Evolutionary conservation across 2,113 vertebrate genomes (phyloP), one percentile per base, ranked within the genome.

Genomic region (Corynorhinus townsendii): DNA sequence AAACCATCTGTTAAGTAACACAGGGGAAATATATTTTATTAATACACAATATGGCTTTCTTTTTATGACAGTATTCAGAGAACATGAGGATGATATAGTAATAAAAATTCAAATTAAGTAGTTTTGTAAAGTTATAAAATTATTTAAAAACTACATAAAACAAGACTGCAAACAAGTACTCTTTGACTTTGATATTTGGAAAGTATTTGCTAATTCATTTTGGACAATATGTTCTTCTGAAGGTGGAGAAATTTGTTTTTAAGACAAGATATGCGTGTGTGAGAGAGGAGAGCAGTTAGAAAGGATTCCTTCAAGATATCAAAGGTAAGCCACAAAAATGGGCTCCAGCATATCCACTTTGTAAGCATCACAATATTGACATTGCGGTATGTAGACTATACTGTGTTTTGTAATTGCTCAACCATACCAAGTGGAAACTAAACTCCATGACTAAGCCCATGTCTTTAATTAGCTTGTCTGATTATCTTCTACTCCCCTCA

Each of bases 61-160:
- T 88, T 89, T 91, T 69, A 90, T 82, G 24, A 82, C 68, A 59
- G 28, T 75, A 15, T 72, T 86, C 16, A 85, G 5, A 94, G 28
- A 75, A 72, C 17, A 90, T 54, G 35, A 90, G 33, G 24, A 12
- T 49, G 45, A 59, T 52, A 75, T 11, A 15, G 14, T 40, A 82
- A 69, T 64, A 91, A 96, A 86, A 90, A 82, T 26, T 89, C 47
- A 82, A 90, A 87, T 64, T 93, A 93, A 90, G 15, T 52, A 82
- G 35, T 40, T 76, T 90, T 59, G 52, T 95, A 30, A 90, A 90
- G 33, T 87, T 92, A 56, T 83, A 73, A 64, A 86, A 79, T 5
- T 64, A 49, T 47, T 72, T 73, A 43, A 54, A 81, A 89, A n/a
- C 30, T 68, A 79, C 11, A 68, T 71, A 91, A 86, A 66, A 43